A percentile compares a stretch with the other conserved stretches of the same genome.
phyloP scores from a whole-genome alignment of 2,797 vertebrate genomes.

The Gadopsis marmoratus region DNA sequence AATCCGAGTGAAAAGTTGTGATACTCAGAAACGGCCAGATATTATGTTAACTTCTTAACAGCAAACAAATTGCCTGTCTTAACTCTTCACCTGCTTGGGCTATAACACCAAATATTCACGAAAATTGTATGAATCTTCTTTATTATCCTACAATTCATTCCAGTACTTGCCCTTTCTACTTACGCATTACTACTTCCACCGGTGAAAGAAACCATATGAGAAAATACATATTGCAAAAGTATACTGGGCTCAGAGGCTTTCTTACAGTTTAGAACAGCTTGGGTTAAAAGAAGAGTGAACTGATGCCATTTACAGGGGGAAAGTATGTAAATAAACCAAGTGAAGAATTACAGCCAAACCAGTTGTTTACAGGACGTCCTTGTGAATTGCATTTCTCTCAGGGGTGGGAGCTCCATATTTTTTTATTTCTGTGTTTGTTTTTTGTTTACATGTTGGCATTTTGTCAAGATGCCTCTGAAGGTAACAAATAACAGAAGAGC shows the following conservation, averaged over 20 bases:
- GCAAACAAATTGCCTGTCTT: too few relatives aligned
- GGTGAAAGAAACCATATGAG: background rate
- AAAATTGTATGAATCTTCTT: too few relatives aligned
- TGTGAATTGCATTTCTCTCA: slow-evolving; percentile 26
- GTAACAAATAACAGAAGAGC: background rate
- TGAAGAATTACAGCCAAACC: background rate
- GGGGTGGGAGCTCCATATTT: background rate
- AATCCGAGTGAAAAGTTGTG: too few relatives aligned
- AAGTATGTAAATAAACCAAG: background rate
- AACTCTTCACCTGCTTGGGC: too few relatives aligned
- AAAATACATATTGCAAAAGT: background rate
- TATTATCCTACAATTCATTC: too few relatives aligned
- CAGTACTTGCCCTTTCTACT: too few relatives aligned
- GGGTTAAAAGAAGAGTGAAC: background rate
- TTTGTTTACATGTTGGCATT: background rate
- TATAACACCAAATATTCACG: too few relatives aligned
- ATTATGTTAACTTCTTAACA: background rate
- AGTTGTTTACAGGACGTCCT: slow-evolving; percentile 20
- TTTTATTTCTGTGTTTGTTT: too few relatives aligned
- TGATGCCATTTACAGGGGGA: background rate
- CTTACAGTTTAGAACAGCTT: background rate
- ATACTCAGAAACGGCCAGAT: too few relatives aligned
- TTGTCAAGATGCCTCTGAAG: background rate
- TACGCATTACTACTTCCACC: too few relatives aligned
- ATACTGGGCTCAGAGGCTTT: background rate